A percentile compares a stretch with the other conserved stretches of the same genome.
Conservation (phyloP, 2,113 vertebrate species). For the Platichthys flesus region DNA sequence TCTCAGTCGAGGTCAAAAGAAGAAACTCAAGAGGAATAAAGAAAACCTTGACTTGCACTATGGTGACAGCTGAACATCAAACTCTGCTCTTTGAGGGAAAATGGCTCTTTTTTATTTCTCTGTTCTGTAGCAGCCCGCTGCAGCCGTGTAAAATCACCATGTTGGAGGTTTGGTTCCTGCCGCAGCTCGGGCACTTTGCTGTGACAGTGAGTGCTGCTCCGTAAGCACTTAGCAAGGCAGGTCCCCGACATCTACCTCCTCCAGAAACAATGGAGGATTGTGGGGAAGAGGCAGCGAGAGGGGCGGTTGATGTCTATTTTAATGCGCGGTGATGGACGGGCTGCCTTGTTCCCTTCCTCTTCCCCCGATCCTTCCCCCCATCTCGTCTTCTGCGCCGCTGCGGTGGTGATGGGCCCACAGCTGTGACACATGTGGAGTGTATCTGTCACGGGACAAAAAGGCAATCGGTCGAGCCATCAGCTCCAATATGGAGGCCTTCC, state of each 20-base stretch:
- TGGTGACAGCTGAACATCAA: not conserved
- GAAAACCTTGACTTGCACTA: too few species aligned
- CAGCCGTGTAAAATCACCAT: slow-evolving; percentile 24
- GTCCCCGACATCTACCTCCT: slow-evolving; percentile 55
- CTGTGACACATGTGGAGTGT: slow-evolving; percentile 65
- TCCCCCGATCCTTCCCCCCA: slow-evolving; percentile 6
- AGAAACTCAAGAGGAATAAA: not conserved
- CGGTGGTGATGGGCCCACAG: slow-evolving; percentile 43
- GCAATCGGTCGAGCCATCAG: slow-evolving; percentile 52
- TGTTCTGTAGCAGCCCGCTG: not conserved
- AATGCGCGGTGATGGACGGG: slow-evolving; percentile 59
- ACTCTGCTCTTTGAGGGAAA: not conserved
- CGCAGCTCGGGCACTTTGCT: slow-evolving; percentile 35
- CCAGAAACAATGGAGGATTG: slow-evolving; percentile 46
- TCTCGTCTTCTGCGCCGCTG: slow-evolving; percentile 30
- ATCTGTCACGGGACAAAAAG: slow-evolving; percentile 69
- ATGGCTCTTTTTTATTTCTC: not conserved
- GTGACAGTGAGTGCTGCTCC: slow-evolving; percentile 59
- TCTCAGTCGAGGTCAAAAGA: not conserved
- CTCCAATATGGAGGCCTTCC: slow-evolving; percentile 42
- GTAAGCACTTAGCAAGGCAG: slow-evolving; percentile 61
- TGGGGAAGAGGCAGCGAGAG: slow-evolving; percentile 33
- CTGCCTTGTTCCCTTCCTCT: slow-evolving; percentile 39
- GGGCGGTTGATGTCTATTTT: slow-evolving; percentile 58
- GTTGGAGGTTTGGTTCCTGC: slow-evolving; percentile 2